Percentiles rank a stretch among this genome's conserved stretches.
These are phyloP conservation scores for Pteruthius melanotis DNA, from an alignment of 2,113 vertebrate species.

Conservation along the genomic window DNA sequence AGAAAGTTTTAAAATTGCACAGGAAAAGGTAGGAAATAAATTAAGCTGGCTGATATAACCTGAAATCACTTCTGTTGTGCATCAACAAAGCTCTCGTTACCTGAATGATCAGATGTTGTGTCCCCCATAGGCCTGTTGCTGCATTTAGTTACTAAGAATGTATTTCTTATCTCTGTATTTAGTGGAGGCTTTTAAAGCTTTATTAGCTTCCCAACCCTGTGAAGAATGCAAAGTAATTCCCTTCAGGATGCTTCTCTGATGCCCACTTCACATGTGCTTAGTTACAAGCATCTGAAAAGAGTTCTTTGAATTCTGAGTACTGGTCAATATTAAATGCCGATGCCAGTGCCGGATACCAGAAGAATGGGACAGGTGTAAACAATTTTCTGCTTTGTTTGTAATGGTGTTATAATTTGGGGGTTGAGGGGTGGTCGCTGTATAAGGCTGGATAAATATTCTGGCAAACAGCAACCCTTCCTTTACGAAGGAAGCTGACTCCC, in stretches of 20 bases:
- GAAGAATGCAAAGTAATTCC: neutral
- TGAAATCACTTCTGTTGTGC: neutral
- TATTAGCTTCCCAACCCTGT: neutral
- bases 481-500: neutral
- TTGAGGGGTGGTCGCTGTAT: neutral
- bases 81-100: neutral
- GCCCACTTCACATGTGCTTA: neutral
- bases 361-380: neutral
- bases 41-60: neutral
- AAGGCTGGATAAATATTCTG: neutral
- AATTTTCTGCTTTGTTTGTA: neutral
- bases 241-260: neutral
- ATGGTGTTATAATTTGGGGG: neutral
- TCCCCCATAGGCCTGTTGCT: neutral
- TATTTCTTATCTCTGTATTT: neutral
- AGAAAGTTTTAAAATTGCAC: neutral
- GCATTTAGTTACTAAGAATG: neutral
- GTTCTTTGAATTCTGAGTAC: neutral
- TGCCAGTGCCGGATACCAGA: neutral
- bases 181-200: neutral
- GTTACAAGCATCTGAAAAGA: neutral
- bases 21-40: neutral
- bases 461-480: neutral
- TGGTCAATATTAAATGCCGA: neutral
- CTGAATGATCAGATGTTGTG: neutral